These are phyloP conservation scores for Stenodera caucasica DNA, from an alignment of 2,888 invertebrate genomes.

Conservation along the genomic window DNA sequence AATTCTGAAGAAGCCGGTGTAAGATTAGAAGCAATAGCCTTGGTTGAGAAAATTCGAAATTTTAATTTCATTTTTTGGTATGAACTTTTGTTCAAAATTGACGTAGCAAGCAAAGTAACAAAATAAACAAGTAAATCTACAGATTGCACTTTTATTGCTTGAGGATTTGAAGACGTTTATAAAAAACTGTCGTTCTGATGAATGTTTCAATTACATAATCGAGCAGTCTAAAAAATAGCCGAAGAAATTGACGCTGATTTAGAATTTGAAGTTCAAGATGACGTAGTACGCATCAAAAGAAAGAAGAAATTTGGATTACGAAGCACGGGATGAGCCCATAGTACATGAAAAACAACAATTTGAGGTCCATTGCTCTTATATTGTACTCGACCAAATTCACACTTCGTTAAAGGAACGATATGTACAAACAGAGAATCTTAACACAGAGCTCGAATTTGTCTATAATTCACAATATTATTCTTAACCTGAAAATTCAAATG, in stretches of 20 bases:
- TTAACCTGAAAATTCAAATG: no score
- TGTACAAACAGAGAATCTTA: conserved; percentile 18
- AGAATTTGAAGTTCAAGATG: no score
- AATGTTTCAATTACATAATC: conserved; percentile 26
- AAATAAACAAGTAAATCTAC: neutral
- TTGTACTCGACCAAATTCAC: conserved; percentile 24
- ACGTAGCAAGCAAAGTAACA: conserved; percentile 31
- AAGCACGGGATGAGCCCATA: conserved; percentile 29
- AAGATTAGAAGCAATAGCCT: conserved; percentile 27
- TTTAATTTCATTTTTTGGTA: conserved; percentile 23
- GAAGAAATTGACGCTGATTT: conserved; percentile 19
- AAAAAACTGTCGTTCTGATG: neutral
- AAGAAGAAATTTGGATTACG: conserved; percentile 32
- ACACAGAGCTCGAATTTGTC: neutral
- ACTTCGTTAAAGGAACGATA: conserved; percentile 27
- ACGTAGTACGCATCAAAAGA: no score
- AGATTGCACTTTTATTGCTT: no score
- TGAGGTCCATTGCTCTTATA: conserved; percentile 22
- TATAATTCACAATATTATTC: neutral
- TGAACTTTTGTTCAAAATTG: conserved; percentile 29
- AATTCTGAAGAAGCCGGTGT: conserved; percentile 26
- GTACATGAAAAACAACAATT: conserved; percentile 29
- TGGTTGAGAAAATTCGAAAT: conserved; percentile 27
- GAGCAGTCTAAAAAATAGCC: conserved; percentile 24
- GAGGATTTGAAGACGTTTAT: neutral